A percentile compares a stretch with the other conserved stretches of the same genome.
Evolutionary conservation across 64 coral and sea anemone genomes (phyloP).

Genomic region (Pocillopora verrucosa): DNA sequence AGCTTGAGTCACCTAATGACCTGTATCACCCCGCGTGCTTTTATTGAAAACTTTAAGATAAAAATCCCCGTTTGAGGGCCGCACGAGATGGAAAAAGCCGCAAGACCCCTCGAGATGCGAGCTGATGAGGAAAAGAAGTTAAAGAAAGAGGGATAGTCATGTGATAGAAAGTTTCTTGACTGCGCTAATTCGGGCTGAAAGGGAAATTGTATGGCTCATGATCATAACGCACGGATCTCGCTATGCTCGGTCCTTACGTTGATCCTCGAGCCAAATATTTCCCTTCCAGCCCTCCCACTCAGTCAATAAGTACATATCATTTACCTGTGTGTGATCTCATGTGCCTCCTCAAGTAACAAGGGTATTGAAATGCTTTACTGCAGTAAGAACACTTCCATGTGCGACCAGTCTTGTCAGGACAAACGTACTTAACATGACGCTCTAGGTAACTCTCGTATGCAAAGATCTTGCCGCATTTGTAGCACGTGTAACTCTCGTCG

Average conservation of each 20-base stretch:
- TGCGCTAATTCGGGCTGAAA: too few relatives aligned
- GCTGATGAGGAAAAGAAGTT: background rate
- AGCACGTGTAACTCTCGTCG: constrained; percentile 95
- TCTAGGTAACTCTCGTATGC: constrained; percentile 96
- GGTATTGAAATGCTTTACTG: constrained; percentile 97
- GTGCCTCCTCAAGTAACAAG: constrained; percentile 93
- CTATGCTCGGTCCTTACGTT: too few relatives aligned
- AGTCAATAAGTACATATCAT: background rate
- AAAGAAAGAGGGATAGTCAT: background rate
- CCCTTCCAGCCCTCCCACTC: too few relatives aligned
- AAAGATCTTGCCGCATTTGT: constrained; percentile 99
- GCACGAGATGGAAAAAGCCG: too few relatives aligned
- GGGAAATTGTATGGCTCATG: too few relatives aligned
- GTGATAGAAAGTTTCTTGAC: too few relatives aligned
- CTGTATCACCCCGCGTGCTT: too few relatives aligned
- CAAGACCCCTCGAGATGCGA: too few relatives aligned
- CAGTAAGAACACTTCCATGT: constrained; percentile 98
- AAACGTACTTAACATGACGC: constrained; percentile 98
- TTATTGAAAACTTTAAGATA: too few relatives aligned
- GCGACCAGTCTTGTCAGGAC: constrained; percentile 96
- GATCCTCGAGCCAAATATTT: background rate
- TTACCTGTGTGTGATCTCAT: constrained; percentile 99
- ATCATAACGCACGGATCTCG: too few relatives aligned
- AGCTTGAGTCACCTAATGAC: too few relatives aligned
- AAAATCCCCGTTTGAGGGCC: too few relatives aligned